phyloP scores from a whole-genome alignment of 2,113 vertebrate genomes.

The Atrichornis clamosus region DNA sequence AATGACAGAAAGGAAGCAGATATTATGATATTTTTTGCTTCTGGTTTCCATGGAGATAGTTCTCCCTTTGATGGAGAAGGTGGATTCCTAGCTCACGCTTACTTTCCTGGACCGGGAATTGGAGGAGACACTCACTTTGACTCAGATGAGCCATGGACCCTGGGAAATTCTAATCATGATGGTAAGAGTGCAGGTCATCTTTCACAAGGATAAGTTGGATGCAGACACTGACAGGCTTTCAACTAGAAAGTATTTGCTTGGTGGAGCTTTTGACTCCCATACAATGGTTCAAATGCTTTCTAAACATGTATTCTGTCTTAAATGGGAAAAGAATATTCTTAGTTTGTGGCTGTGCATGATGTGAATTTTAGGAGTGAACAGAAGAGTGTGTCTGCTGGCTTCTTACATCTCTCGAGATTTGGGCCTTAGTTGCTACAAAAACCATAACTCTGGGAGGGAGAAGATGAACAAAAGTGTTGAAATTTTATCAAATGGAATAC shows the following conservation, averaged over 20 bases:
- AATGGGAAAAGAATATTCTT: not conserved
- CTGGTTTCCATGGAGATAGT: conserved; percentile 97
- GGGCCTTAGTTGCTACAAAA: not conserved
- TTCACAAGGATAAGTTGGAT: not conserved
- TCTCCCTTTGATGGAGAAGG: conserved; percentile 97
- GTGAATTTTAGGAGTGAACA: not conserved
- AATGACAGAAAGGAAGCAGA: conserved; percentile 94
- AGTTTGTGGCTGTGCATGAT: not conserved
- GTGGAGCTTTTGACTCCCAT: not conserved
- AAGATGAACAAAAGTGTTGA: not conserved
- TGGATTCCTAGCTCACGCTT: conserved; percentile 95
- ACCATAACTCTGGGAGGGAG: not conserved
- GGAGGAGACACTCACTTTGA: conserved; percentile 98
- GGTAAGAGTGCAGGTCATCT: conserved; percentile 73
- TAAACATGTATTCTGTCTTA: not conserved
- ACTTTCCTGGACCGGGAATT: conserved; percentile 96
- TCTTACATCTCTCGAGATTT: not conserved
- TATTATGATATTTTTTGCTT: conserved; percentile 99
- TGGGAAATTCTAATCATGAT: conserved; percentile 93
- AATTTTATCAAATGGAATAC: not conserved
- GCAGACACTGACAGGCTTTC: not conserved
- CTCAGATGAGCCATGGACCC: conserved; percentile 95
- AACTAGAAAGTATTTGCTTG: not conserved
- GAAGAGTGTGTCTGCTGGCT: not conserved
- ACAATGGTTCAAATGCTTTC: not conserved